Evolutionary conservation across 2,888 invertebrate genomes (phyloP), one percentile per base, ranked within the genome.

Genomic region (Meiosimyza platycephala): DNA sequence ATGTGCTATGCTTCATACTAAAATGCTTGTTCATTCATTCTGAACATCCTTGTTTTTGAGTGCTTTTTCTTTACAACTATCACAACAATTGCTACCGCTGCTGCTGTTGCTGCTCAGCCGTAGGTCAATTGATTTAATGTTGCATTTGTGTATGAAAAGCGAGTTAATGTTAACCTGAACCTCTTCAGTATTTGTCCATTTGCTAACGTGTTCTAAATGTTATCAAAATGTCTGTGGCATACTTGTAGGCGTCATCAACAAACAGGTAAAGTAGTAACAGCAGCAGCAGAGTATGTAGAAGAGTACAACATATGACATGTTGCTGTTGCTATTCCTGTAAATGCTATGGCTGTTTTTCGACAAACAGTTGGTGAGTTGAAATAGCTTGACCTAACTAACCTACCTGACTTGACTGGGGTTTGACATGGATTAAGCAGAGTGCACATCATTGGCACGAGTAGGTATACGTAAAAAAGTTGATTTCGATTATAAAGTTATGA

Each of bases 71-170:
- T 28, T 3, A 28, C 28, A 3, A 4, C 28, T 28, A 28, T 3
- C 4, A 28, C 4, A 0, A 28, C 28, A 28, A 28, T 28, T 28
- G 28, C 28, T 11, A 11, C 28, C 13, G 57, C 12, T 57, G 18
- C 22, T 28, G 22, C 18, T 11, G 28, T 62, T 62, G 62, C 16
- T 47, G 48, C 16, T 48, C 47, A 47, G 48, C 48, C 48, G n/a
- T 18, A 47, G 47, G 48, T 48, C 63, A 63, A 48, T 63, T 48
- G 63, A 63, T 63, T 63, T 48, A 62, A 62, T 62, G 62, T 47
- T 62, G 33, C 6, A 40, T 33, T 55, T 55, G 18, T 18, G 16
- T 22, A 55, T 13, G 55, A 55, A 55, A 55, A 12, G 18, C 40
- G 12, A 22, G 18, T 55, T 55, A 57, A 57, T 57, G 22, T 22